phyloP scores from a whole-genome alignment of 2,888 invertebrate species.

The Aphodius granarius region DNA sequence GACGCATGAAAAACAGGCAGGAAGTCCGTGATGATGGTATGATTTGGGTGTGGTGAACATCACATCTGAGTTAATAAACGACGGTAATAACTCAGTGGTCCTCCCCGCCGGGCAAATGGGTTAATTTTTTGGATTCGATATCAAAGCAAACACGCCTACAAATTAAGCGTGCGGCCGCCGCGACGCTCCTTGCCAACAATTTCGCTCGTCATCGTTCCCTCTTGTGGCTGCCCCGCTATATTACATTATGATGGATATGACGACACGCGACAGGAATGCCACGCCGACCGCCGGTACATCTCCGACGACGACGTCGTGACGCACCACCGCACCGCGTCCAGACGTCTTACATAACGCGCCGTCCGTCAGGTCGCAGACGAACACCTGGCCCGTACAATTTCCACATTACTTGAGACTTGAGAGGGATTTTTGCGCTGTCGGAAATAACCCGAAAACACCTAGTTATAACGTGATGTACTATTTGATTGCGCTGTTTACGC shows the following conservation, averaged over 20 bases:
- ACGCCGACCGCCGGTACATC: conserved; percentile 21
- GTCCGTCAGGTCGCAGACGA: conserved; percentile 15
- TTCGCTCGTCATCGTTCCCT: conserved; percentile 8
- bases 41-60: not conserved
- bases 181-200: conserved; percentile 30
- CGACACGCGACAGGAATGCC: conserved; percentile 19
- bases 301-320: not conserved
- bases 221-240: not conserved
- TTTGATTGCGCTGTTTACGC: not conserved
- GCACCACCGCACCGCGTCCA: conserved; percentile 10
- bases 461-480: not conserved
- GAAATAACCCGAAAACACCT: conserved; percentile 3
- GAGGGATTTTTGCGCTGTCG: not conserved
- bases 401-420: not conserved
- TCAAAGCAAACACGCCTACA: conserved; percentile 32
- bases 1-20: too few species aligned
- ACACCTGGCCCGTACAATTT: conserved; percentile 17
- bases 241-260: conserved; percentile 17
- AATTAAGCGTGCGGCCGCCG: conserved; percentile 28
- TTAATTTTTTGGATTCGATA: conserved; percentile 18
- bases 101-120: conserved; percentile 12
- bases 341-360: conserved; percentile 20
- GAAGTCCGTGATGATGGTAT: not conserved
- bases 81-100: conserved; percentile 2
- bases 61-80: conserved; percentile 7